phyloP scores from a whole-genome alignment of 1,140 invertebrate genomes.

The Mamestra configurata region DNA sequence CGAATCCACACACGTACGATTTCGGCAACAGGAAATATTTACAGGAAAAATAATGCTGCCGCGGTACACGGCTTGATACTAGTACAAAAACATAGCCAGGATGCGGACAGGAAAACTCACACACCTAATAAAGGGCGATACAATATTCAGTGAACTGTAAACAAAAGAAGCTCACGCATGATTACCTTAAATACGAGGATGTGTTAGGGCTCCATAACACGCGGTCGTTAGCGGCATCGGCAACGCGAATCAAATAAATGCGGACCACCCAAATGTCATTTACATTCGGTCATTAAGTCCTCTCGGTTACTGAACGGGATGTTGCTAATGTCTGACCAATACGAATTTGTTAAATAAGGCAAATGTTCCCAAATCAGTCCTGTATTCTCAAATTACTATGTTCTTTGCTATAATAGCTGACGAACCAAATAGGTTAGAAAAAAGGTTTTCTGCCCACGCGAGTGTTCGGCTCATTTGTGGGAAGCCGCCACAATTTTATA shows the following conservation, averaged over 20 bases:
- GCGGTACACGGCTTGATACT: background rate
- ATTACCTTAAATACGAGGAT: constrained; percentile 38
- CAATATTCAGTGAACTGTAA: constrained; percentile 45
- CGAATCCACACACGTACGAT: background rate
- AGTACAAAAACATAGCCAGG: constrained; percentile 5
- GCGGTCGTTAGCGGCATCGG: constrained; percentile 39
- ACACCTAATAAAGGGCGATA: constrained; percentile 44
- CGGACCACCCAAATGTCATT: constrained; percentile 41
- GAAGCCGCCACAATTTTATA: constrained; percentile 39
- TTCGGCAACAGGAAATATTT: constrained; percentile 19
- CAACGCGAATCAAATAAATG: constrained; percentile 37
- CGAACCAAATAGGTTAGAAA: background rate
- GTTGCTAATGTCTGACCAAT: constrained; percentile 14
- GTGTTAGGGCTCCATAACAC: constrained; percentile 33
- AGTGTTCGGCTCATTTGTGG: constrained; percentile 35
- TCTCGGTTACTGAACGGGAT: constrained; percentile 20
- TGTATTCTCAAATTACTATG: background rate
- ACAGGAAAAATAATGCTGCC: constrained; percentile 1
- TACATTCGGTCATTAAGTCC: constrained; percentile 38
- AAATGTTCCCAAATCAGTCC: constrained; percentile 15
- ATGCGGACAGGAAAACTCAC: constrained; percentile 41
- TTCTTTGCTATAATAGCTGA: background rate
- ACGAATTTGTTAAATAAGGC: constrained; percentile 39
- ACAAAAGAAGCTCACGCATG: constrained; percentile 47
- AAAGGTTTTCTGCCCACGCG: constrained; percentile 15